Percentiles rank a stretch among this genome's conserved stretches.
Conservation (phyloP, 1,140 invertebrate genomes). For the Drepana arcuata region DNA sequence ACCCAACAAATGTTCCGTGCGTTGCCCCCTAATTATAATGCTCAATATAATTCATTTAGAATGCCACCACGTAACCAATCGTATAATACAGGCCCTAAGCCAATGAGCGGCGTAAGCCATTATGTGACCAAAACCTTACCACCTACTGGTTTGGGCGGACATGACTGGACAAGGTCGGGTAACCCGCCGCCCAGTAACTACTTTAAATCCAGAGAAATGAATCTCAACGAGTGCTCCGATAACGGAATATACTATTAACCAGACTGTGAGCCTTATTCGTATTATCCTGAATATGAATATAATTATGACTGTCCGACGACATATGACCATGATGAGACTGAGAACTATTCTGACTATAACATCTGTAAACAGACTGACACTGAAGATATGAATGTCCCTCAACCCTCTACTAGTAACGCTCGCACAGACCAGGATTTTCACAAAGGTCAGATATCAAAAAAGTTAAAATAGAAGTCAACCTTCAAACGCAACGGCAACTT, state of each 20-base stretch:
- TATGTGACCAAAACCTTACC: background rate
- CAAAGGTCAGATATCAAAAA: background rate
- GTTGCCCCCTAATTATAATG: background rate
- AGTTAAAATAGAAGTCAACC: background rate
- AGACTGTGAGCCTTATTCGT: background rate
- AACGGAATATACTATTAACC: no score
- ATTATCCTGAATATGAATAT: background rate
- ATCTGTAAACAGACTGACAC: background rate
- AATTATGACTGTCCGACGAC: background rate
- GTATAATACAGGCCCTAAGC: background rate
- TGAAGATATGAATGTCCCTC: background rate
- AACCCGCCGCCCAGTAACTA: background rate
- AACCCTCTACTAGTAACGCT: background rate
- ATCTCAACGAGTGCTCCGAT: background rate
- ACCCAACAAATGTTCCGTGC: no score
- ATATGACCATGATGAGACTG: background rate
- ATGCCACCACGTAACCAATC: background rate
- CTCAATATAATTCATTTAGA: background rate
- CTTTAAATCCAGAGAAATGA: background rate
- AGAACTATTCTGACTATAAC: background rate
- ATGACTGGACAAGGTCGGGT: background rate
- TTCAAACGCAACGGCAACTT: background rate
- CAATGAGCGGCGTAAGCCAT: background rate
- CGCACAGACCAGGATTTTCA: background rate
- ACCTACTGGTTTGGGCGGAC: background rate